Evolutionary conservation across 2,888 invertebrate genomes (phyloP).

Genomic region (Sarcophaga caerulescens): DNA sequence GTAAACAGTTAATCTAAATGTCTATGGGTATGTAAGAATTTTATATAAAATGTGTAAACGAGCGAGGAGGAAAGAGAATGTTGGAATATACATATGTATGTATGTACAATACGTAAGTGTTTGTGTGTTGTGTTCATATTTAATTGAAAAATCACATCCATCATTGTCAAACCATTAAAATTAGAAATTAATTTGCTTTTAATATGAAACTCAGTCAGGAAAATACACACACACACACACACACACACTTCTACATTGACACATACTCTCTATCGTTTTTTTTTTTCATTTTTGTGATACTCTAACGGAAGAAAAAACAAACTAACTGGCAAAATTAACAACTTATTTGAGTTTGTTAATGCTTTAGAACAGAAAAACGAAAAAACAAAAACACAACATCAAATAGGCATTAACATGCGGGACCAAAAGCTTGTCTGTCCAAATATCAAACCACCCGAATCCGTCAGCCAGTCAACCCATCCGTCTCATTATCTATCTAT

Average conservation of each 20-base stretch:
- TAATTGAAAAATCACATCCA: conserved; percentile 71
- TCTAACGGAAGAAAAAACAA: background rate
- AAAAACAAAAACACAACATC: background rate
- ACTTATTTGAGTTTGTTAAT: conserved; percentile 64
- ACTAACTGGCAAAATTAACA: conserved; percentile 60
- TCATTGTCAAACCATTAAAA: conserved; percentile 71
- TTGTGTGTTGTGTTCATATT: conserved; percentile 60
- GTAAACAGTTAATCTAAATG: conserved; percentile 60
- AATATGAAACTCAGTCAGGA: conserved; percentile 66
- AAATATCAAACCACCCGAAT: background rate
- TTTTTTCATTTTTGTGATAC: background rate
- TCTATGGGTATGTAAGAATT: conserved; percentile 10
- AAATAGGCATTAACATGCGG: conserved; percentile 62
- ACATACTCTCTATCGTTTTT: background rate
- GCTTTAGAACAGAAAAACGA: background rate
- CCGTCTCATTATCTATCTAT: conserved; percentile 7
- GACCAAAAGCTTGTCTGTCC: conserved; percentile 54
- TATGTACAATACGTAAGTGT: background rate
- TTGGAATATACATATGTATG: background rate
- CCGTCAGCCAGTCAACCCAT: conserved; percentile 17
- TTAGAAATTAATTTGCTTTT: conserved; percentile 72
- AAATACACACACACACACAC: conserved; percentile 23
- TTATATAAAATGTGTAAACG: conserved; percentile 1
- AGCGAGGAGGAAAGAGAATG: background rate
- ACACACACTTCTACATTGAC: conserved; percentile 17